Conservation (phyloP, 2,797 vertebrate species). For the Neopelma chrysocephalum region DNA sequence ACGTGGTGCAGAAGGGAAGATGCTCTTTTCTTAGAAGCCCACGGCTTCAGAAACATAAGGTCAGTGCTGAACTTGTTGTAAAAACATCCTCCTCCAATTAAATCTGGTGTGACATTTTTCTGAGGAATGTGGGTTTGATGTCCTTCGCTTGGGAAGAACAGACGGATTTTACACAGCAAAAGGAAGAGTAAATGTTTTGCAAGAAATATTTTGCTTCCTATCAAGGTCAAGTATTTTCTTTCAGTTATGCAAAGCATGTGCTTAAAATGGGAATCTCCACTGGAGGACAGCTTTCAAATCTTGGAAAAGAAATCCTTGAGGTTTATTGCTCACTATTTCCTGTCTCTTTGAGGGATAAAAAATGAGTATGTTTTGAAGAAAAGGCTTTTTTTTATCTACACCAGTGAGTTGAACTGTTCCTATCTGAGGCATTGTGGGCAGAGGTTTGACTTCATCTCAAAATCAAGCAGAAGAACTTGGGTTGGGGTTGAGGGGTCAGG, state of each 20-base stretch:
- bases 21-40: neutral
- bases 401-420: neutral
- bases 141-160: neutral
- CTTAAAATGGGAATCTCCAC: neutral
- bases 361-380: neutral
- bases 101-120: neutral
- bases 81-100: neutral
- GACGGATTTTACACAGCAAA: neutral
- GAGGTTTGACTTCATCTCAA: neutral
- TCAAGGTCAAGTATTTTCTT: neutral
- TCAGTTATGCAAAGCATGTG: conserved; percentile 35
- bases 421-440: neutral
- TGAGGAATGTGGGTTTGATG: neutral
- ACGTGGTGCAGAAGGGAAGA: neutral
- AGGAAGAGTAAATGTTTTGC: conserved; percentile 5
- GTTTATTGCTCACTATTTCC: conserved; percentile 27
- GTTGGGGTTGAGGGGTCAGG: neutral
- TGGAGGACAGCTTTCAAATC: neutral
- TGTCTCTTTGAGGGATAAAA: neutral
- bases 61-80: neutral
- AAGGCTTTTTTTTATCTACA: neutral
- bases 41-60: neutral
- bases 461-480: neutral
- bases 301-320: conserved; percentile 6
- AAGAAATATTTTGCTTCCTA: conserved; percentile 6